Conservation (phyloP, 30 jellyfish, hydroid and myxozoan species). For the Hydra vulgaris region DNA sequence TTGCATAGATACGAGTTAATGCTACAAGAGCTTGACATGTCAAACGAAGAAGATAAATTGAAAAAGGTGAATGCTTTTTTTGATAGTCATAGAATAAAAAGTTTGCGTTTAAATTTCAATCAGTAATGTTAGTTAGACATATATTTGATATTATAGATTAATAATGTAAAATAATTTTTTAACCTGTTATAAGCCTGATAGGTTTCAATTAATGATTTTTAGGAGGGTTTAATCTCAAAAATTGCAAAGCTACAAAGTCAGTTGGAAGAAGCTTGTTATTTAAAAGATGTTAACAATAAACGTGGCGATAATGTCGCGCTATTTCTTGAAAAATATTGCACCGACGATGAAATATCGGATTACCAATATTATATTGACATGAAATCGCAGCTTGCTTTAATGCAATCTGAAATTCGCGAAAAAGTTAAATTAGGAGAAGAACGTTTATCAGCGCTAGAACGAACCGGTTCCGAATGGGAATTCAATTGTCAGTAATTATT, state of each 20-base stretch:
- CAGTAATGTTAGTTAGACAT: no score
- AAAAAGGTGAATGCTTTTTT: constrained; percentile 72
- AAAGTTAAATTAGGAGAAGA: constrained; percentile 95
- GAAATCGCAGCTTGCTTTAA: constrained; percentile 90
- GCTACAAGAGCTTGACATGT: constrained; percentile 87
- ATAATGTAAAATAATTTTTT: no score
- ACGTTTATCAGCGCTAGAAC: constrained; percentile 66
- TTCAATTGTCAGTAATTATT: no score
- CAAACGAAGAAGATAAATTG: constrained; percentile 79
- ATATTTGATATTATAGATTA: no score
- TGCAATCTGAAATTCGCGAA: constrained; percentile 95
- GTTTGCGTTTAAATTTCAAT: no score
- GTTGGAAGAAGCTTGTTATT: constrained; percentile 90
- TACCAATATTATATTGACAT: constrained; percentile 85
- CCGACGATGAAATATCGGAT: constrained; percentile 85
- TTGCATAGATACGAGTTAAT: constrained; percentile 90
- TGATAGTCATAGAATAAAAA: background rate
- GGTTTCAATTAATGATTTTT: no score
- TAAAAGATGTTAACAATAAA: constrained; percentile 84
- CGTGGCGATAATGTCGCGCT: constrained; percentile 96
- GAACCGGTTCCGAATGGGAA: constrained; percentile 63
- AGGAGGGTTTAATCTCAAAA: constrained; percentile 63
- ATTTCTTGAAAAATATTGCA: constrained; percentile 69
- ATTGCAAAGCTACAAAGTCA: constrained; percentile 77
- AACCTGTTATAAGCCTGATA: no score